Conservation (phyloP, 2,113 vertebrate species). For the Tragelaphus strepsiceros region DNA sequence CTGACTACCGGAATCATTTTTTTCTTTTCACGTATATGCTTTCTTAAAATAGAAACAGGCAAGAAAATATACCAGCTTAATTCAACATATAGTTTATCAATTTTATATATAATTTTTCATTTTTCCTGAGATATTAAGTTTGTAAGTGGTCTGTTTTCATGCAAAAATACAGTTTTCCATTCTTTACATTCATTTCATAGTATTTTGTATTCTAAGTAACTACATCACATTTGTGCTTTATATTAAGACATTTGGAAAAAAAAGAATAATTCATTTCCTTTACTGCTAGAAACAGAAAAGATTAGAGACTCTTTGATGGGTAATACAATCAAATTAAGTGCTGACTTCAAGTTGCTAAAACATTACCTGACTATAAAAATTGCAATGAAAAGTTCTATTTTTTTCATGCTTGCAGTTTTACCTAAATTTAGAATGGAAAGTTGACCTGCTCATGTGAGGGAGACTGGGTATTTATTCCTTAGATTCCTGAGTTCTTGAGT, state of each 20-base stretch:
- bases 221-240: slow-evolving; percentile 79
- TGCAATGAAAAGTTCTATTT: not conserved
- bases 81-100: slow-evolving; percentile 36
- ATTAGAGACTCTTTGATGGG: slow-evolving; percentile 46
- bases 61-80: slow-evolving; percentile 58
- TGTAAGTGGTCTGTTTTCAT: slow-evolving; percentile 76
- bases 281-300: slow-evolving; percentile 54
- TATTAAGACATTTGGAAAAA: slow-evolving; percentile 75
- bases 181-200: slow-evolving; percentile 80
- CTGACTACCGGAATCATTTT: slow-evolving; percentile 39
- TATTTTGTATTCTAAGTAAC: slow-evolving; percentile 76
- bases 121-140: slow-evolving; percentile 78
- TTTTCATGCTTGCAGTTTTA: slow-evolving; percentile 10
- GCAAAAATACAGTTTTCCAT: slow-evolving; percentile 79
- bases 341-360: slow-evolving; percentile 49
- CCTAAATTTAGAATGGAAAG: not conserved
- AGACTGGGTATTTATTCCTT: not conserved
- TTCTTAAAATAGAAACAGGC: slow-evolving; percentile 54
- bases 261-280: slow-evolving; percentile 60
- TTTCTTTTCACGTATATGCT: not conserved
- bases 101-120: slow-evolving; percentile 66
- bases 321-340: slow-evolving; percentile 54
- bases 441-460: not conserved
- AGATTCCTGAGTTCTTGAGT: not conserved
- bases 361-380: slow-evolving; percentile 21